phyloP scores from a whole-genome alignment of 2,888 invertebrate genomes.

The Endotricha flammealis region DNA sequence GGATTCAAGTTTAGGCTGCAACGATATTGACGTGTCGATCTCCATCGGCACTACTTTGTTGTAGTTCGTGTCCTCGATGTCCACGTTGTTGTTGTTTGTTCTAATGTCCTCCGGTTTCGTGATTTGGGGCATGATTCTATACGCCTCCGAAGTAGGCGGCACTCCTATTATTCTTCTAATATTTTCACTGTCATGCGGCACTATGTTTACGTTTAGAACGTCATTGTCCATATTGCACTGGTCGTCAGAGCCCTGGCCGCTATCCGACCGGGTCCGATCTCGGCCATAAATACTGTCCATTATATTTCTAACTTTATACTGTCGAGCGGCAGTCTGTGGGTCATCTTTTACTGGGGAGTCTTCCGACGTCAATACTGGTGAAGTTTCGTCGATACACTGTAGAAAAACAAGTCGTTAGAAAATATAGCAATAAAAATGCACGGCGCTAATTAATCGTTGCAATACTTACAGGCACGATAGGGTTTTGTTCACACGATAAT shows the following conservation, averaged over 20 bases:
- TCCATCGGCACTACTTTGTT: constrained; percentile 68
- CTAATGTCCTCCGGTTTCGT: constrained; percentile 46
- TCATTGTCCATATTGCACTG: constrained; percentile 63
- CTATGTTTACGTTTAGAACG: constrained; percentile 55
- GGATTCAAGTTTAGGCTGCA: constrained; percentile 56
- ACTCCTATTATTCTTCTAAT: constrained; percentile 67
- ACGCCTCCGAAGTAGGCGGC: constrained; percentile 62
- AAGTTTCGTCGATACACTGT: constrained; percentile 64
- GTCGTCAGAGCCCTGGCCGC: constrained; percentile 67
- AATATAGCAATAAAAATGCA: no score
- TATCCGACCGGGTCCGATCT: constrained; percentile 65
- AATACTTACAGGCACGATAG: constrained; percentile 65
- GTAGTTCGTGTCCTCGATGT: constrained; percentile 54
- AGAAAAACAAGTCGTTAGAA: constrained; percentile 21
- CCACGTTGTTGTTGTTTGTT: constrained; percentile 59
- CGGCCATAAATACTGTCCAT: constrained; percentile 64
- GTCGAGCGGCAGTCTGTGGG: constrained; percentile 38
- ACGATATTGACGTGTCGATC: constrained; percentile 58
- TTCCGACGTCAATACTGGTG: constrained; percentile 63
- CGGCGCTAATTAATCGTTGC: no score
- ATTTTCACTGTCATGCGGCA: constrained; percentile 57
- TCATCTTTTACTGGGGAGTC: constrained; percentile 69
- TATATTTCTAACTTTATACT: constrained; percentile 58
- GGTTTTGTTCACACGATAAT: constrained; percentile 80
- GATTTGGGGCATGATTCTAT: constrained; percentile 42